phyloP scores from a whole-genome alignment of 2,113 vertebrate species.

The Uria aalge region DNA sequence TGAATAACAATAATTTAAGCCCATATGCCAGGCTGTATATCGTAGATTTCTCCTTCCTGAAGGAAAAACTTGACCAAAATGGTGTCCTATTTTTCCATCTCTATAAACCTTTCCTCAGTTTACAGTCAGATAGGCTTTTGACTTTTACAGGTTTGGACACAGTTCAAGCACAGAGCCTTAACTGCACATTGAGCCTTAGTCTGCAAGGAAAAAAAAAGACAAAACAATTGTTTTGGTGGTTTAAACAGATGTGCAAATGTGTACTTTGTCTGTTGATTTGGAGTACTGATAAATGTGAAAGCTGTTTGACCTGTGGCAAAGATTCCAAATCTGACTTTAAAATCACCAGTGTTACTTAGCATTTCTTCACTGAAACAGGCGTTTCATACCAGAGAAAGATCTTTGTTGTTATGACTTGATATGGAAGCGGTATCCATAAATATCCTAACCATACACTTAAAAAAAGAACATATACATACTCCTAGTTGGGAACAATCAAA shows the following conservation, averaged over 20 bases:
- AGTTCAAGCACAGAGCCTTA: background rate
- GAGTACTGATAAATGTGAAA: background rate
- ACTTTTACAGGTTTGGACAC: background rate
- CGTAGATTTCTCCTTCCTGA: background rate
- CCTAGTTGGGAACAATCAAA: background rate
- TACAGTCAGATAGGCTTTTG: background rate
- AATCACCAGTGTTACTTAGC: background rate
- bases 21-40: background rate
- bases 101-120: constrained; percentile 23
- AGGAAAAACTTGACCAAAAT: background rate
- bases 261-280: constrained; percentile 2
- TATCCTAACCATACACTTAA: background rate
- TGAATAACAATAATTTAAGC: constrained; percentile 49
- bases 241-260: constrained; percentile 18
- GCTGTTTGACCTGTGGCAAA: background rate
- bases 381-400: background rate
- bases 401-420: background rate
- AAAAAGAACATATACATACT: background rate
- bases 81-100: background rate
- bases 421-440: background rate
- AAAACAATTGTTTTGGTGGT: constrained; percentile 21
- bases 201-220: constrained; percentile 46
- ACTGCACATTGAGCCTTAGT: background rate
- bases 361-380: background rate
- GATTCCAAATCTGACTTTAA: background rate